phyloP scores from a whole-genome alignment of 1,140 invertebrate genomes.

The Procambarus virginalis region DNA sequence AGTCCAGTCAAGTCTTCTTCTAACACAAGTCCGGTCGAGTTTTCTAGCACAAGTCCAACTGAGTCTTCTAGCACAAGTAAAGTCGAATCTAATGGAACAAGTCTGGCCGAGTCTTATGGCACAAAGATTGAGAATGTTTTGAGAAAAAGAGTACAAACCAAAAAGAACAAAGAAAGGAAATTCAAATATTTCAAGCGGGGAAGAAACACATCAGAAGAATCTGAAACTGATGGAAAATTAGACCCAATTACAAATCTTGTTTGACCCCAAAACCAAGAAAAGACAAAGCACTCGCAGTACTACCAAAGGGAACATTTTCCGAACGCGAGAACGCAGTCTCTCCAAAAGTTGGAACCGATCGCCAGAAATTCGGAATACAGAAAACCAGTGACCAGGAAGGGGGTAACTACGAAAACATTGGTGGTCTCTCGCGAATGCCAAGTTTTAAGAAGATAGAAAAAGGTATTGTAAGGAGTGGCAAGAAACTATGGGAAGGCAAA shows the following conservation, averaged over 20 bases:
- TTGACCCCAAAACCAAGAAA: neutral
- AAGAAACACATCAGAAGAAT: neutral
- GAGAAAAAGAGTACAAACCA: neutral
- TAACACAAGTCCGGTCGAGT: no score
- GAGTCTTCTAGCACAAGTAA: no score
- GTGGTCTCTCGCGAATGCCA: neutral
- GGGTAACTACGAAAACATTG: neutral
- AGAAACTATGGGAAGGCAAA: slow-evolving; percentile 39
- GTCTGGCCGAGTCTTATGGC: no score
- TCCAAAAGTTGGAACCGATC: neutral
- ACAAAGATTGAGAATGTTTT: neutral
- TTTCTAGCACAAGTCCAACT: no score
- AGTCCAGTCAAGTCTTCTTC: no score
- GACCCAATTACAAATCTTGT: neutral
- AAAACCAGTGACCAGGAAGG: neutral
- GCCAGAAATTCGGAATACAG: neutral
- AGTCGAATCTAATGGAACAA: no score
- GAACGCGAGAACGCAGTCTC: neutral
- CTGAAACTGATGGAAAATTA: neutral
- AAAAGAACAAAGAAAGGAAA: neutral
- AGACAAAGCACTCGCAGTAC: neutral
- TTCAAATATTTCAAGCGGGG: neutral
- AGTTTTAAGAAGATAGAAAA: slow-evolving; percentile 13
- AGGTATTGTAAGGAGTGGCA: neutral
- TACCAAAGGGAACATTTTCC: neutral